phyloP scores from a whole-genome alignment of 2,888 invertebrate genomes.

The Conus canariensis region DNA sequence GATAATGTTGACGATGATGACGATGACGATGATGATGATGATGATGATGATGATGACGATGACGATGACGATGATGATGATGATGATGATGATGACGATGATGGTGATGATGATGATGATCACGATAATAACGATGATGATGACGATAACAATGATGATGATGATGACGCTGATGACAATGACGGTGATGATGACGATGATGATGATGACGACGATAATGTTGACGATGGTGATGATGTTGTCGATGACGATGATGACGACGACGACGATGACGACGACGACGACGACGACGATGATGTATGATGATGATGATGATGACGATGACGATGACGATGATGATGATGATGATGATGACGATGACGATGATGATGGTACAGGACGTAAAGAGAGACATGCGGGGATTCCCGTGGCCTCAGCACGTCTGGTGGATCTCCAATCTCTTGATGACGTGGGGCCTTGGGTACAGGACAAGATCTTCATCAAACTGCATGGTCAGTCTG shows the following conservation, averaged over 20 bases:
- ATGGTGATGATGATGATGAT: slow-evolving; percentile 22
- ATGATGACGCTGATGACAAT: neutral
- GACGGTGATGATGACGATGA: neutral
- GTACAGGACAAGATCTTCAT: slow-evolving; percentile 56
- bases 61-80: slow-evolving; percentile 33
- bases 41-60: slow-evolving; percentile 30
- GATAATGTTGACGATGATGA: too few relatives aligned
- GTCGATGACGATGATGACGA: slow-evolving; percentile 27
- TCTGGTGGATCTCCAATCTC: slow-evolving; percentile 55
- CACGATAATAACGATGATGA: neutral
- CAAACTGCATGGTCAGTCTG: slow-evolving; percentile 61
- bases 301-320: slow-evolving; percentile 22
- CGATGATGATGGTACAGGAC: slow-evolving; percentile 53
- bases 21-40: neutral
- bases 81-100: slow-evolving; percentile 31
- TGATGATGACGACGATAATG: neutral
- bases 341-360: slow-evolving; percentile 31
- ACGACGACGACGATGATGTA: slow-evolving; percentile 16
- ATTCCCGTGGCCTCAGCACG: slow-evolving; percentile 61
- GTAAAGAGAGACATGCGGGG: slow-evolving; percentile 59
- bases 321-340: slow-evolving; percentile 37
- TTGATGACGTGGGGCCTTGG: slow-evolving; percentile 42
- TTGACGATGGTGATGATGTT: neutral
- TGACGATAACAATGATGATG: slow-evolving; percentile 21
- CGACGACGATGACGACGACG: slow-evolving; percentile 12